These are phyloP conservation scores for Planiliza haematocheilus DNA, from an alignment of 2,113 vertebrate genomes.

Conservation along the genomic window DNA sequence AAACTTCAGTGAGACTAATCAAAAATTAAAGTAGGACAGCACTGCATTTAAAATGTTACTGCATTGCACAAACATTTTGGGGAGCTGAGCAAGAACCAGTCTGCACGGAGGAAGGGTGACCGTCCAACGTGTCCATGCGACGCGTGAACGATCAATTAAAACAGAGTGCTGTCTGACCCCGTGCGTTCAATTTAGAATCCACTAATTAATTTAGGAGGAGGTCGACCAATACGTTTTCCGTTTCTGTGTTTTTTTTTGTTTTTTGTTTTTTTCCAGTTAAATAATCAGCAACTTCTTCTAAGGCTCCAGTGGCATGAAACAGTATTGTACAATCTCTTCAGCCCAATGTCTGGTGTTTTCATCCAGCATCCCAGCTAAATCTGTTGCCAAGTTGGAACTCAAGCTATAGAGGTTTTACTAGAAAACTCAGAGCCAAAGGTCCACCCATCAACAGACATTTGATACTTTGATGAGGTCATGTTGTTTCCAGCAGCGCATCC, in stretches of 20 bases:
- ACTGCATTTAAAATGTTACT: background rate
- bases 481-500: too few species aligned
- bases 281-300: background rate
- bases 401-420: too few species aligned
- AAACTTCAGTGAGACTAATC: background rate
- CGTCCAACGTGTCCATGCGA: background rate
- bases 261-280: background rate
- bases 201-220: background rate
- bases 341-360: too few species aligned
- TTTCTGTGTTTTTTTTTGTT: background rate
- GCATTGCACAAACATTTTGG: background rate
- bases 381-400: too few species aligned
- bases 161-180: background rate
- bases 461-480: too few species aligned
- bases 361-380: too few species aligned
- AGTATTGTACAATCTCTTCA: too few species aligned
- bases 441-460: too few species aligned
- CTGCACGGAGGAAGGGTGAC: background rate
- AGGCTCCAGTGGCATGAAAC: too few species aligned
- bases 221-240: background rate
- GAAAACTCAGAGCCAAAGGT: background rate
- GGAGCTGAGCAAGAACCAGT: background rate
- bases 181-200: background rate
- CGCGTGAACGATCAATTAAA: background rate
- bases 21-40: background rate